Evolutionary conservation across 2,113 vertebrate species (phyloP).

Genomic region (Callaeas wilsoni): DNA sequence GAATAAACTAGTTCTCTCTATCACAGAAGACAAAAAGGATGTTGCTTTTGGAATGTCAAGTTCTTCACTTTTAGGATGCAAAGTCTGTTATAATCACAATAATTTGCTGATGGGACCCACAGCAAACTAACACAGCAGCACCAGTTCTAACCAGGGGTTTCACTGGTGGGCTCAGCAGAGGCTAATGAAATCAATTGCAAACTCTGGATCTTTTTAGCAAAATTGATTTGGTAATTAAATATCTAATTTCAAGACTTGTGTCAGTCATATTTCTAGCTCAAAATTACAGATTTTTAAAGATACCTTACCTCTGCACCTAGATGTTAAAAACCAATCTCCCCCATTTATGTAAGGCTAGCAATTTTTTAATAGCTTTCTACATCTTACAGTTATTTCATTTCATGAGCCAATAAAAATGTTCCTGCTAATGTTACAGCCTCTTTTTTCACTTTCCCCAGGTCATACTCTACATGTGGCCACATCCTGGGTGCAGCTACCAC

Average conservation of each 20-base stretch:
- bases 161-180: neutral
- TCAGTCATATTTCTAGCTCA: neutral
- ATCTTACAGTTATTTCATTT: neutral
- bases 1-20: neutral
- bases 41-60: neutral
- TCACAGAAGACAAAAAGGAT: neutral
- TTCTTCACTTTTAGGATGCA: neutral
- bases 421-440: neutral
- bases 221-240: neutral
- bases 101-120: neutral
- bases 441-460: neutral
- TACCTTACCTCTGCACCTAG: neutral
- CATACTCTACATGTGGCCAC: rapidly evolving
- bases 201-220: neutral
- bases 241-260: neutral
- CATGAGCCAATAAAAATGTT: neutral
- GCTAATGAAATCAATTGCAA: neutral
- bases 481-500: neutral
- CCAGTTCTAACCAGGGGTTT: neutral
- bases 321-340: neutral
- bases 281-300: neutral
- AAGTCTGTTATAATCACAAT: neutral
- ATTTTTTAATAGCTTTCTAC: neutral
- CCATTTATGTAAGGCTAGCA: neutral
- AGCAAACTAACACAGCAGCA: neutral